Percentiles rank a stretch among this genome's conserved stretches.
phyloP scores from a whole-genome alignment of 2,797 vertebrate genomes.

The Amphiprion clarkii region DNA sequence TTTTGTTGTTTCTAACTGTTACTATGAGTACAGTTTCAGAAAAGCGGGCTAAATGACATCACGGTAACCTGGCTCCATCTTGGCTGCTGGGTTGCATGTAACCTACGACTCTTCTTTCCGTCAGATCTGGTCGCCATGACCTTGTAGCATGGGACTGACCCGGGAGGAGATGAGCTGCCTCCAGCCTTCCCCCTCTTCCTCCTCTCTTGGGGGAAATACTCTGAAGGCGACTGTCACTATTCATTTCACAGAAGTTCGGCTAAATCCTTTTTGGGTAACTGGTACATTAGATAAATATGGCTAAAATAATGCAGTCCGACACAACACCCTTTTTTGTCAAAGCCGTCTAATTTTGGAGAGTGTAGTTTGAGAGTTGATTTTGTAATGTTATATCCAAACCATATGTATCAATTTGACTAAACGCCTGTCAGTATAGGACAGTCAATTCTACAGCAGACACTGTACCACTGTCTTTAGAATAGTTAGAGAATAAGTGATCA shows the following conservation, averaged over 20 bases:
- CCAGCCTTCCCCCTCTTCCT: slow-evolving; percentile 7
- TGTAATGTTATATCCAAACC: not conserved
- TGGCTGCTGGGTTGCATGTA: slow-evolving; percentile 23
- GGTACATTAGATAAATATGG: not conserved
- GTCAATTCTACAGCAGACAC: too few species aligned
- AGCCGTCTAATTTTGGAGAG: not conserved
- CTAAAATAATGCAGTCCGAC: not conserved
- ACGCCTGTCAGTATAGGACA: too few species aligned
- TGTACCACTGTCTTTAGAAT: too few species aligned
- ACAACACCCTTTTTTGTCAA: not conserved
- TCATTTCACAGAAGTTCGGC: slow-evolving; percentile 7
- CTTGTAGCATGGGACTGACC: slow-evolving; percentile 34
- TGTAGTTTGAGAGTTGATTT: not conserved
- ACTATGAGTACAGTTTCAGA: not conserved
- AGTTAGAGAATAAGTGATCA: not conserved
- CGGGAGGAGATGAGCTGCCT: slow-evolving; percentile 34
- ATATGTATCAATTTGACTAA: too few species aligned
- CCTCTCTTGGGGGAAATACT: slow-evolving; percentile 9
- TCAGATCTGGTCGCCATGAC: slow-evolving; percentile 50
- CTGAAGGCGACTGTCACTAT: not conserved
- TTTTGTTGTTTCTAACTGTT: slow-evolving; percentile 8
- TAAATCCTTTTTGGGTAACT: not conserved
- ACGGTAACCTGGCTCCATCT: not conserved
- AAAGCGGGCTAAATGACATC: not conserved
- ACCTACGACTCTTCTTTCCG: slow-evolving; percentile 19